Conservation (phyloP, 2,797 vertebrate genomes). For the Uromys caudimaculatus region DNA sequence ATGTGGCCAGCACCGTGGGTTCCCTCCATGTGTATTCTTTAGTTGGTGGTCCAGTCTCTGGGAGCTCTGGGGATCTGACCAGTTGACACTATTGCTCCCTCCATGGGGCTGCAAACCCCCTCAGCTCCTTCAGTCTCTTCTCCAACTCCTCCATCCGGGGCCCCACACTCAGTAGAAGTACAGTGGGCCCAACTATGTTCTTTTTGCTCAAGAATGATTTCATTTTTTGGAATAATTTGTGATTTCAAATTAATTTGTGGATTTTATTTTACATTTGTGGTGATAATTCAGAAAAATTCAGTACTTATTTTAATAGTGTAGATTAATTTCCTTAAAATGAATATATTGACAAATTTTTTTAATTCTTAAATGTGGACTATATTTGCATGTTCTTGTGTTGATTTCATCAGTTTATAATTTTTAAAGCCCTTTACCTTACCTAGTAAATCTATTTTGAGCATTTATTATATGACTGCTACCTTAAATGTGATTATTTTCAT, state of each 20-base stretch:
- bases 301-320: too few relatives aligned
- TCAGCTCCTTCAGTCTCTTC: too few relatives aligned
- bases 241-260: not conserved
- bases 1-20: too few relatives aligned
- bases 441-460: not conserved
- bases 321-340: not conserved
- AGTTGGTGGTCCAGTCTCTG: too few relatives aligned
- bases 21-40: too few relatives aligned
- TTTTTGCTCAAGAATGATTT: not conserved
- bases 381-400: not conserved
- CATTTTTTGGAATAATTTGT: not conserved
- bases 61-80: too few relatives aligned
- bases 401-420: not conserved
- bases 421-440: not conserved
- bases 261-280: not conserved
- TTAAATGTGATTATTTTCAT: not conserved
- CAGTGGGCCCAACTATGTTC: not conserved
- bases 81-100: too few relatives aligned
- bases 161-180: too few relatives aligned
- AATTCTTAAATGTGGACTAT: too few relatives aligned
- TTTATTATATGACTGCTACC: too few relatives aligned
- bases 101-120: too few relatives aligned
- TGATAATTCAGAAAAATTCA: not conserved
- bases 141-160: too few relatives aligned
- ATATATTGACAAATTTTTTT: not conserved